A percentile compares a stretch with the other conserved stretches of the same genome.
Evolutionary conservation across 2,888 invertebrate species (phyloP).

Genomic region (Chrysotoxum bicinctum): DNA sequence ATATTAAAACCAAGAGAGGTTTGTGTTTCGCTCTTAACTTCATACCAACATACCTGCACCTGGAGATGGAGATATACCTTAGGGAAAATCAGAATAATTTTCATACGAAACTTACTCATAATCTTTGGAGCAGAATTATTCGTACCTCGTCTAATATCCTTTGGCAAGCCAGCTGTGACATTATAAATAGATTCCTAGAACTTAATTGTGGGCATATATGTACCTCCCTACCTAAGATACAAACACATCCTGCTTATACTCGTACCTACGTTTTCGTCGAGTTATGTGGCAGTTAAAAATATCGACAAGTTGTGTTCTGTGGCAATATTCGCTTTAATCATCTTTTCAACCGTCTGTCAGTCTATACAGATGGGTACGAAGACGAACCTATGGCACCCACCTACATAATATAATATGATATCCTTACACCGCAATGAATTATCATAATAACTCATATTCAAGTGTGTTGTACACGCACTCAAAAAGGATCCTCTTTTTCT

Average conservation of each 20-base stretch:
- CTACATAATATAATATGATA: slow-evolving; percentile 1
- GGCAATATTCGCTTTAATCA: slow-evolving; percentile 54
- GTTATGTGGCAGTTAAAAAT: slow-evolving; percentile 26
- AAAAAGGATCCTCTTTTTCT: slow-evolving; percentile 31
- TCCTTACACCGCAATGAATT: slow-evolving; percentile 58
- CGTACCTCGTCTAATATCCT: not conserved
- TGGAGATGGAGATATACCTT: not conserved
- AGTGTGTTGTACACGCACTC: slow-evolving; percentile 56
- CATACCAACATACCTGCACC: not conserved
- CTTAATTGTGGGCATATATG: slow-evolving; percentile 40
- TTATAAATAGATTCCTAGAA: slow-evolving; percentile 52
- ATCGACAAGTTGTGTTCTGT: slow-evolving; percentile 33
- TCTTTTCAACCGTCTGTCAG: slow-evolving; percentile 30
- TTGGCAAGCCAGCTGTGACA: slow-evolving; percentile 21
- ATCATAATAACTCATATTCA: slow-evolving; percentile 58
- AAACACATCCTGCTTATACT: not conserved
- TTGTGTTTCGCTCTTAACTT: not conserved
- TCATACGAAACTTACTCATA: slow-evolving; percentile 9
- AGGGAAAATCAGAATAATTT: not conserved
- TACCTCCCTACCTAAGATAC: too few species aligned
- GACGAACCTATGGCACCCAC: slow-evolving; percentile 5
- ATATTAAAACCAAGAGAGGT: not conserved
- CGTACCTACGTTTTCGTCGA: not conserved
- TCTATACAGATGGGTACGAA: not conserved
- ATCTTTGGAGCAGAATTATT: not conserved